These are phyloP conservation scores for Hyposoter didymator DNA, from an alignment of 2,888 invertebrate species.

Conservation along the genomic window DNA sequence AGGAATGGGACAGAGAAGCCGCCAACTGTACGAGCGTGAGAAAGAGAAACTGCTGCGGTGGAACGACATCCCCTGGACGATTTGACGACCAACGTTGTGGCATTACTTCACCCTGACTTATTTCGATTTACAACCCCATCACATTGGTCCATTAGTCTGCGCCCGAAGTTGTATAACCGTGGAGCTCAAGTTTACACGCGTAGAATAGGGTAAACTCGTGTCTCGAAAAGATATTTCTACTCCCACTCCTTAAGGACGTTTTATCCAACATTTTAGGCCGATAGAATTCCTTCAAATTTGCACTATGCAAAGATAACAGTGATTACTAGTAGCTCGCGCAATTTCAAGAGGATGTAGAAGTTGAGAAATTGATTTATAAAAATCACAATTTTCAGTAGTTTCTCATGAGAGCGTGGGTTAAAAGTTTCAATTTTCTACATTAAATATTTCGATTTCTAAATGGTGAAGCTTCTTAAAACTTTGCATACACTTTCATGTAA, in stretches of 20 bases:
- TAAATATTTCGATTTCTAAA: no score
- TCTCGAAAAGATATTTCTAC: not conserved
- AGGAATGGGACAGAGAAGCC: not conserved
- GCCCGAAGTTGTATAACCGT: not conserved
- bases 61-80: slow-evolving; percentile 1
- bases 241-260: not conserved
- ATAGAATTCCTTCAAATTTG: no score
- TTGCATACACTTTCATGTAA: no score
- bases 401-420: no score
- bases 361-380: no score
- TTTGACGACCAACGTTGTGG: slow-evolving; percentile 32
- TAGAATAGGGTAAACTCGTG: not conserved
- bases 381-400: no score
- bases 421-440: no score
- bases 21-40: not conserved
- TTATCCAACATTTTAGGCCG: no score
- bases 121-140: slow-evolving; percentile 36
- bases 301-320: no score
- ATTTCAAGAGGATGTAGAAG: no score
- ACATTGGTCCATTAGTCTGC: slow-evolving; percentile 34
- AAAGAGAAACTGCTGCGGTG: not conserved
- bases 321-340: no score
- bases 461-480: no score
- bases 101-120: slow-evolving; percentile 57
- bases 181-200: not conserved